Base-by-base conservation (phyloP, 2,113 vertebrate genomes). In the Microtus pennsylvanicus region DNA sequence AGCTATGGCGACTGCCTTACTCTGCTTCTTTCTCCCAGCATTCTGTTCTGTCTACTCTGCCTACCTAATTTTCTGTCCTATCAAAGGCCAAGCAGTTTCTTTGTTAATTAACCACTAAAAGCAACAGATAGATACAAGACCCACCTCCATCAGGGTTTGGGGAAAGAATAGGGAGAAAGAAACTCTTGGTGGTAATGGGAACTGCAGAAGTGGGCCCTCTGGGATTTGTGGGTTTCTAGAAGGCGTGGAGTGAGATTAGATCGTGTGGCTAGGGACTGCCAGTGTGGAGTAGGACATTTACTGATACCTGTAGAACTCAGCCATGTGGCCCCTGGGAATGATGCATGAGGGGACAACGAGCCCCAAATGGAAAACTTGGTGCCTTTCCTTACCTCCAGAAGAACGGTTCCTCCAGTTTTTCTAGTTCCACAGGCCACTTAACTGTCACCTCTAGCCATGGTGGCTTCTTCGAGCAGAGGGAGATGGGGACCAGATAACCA, bases 381-480 rank as follows among this genome's bases (percentile, higher is more conserved):
- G 16, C 61, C n/a, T 14, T 45, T 45, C 30, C 35, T 6, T 38
- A 22, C 10, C n/a, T 28, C 55, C 33, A 10, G 9, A 38, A 33
- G 28, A 55, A 30, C 0, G 0, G 11, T 16, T 1, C 13, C 3
- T 9, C 6, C 3, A 17, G 14, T 28, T 47, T 28, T 38, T 13
- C n/a, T 24, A 21, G 50, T 21, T 61, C 16, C 33, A 4, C 2
- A 5, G 50, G 33, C 13, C 35, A 26, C 3, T 38, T 63, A 17
- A 24, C 72, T 61, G 30, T 63, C 4, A 1, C 55, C 47, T 80
- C 76, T 42, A 81, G 70, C 21, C 35, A 33, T 12, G 93, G 69
- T 19, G 7, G 50, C 17, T 58, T 22, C 26, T 80, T 28, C 0
- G 0, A 22, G 24, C 24, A 17, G 28, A 33, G 47, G 0, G 9